Base-by-base conservation (phyloP, 1,140 invertebrate genomes). In the Drosophila repleta region DNA sequence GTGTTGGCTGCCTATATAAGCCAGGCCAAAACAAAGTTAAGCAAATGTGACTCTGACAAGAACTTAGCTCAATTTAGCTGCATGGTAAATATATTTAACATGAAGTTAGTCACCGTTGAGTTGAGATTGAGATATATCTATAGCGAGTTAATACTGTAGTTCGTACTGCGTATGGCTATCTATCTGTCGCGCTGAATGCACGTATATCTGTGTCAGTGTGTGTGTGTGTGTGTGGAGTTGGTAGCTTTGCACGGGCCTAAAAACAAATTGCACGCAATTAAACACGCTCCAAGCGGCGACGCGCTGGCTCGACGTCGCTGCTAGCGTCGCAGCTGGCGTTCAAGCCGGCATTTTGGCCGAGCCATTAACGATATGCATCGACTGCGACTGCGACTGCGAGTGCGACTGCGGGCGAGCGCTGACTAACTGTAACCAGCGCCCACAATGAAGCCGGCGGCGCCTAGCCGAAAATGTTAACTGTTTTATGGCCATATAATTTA, bases 221-320 rank as follows among this genome's bases (percentile, higher is more conserved):
- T 57, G 10, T 58, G n/a, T 49, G 61, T 52, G 29, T 58, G 20
- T 61, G 24, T 67, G 39, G 21, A 52, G 64, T 67, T 70, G 74
- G 80, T 79, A 81, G 81, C 74, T 79, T 58, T 65, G 62, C 51
- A 87, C 57, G 76, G 69, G 74, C 73, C 67, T 80, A 76, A 87
- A 35, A 87, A 88, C 84, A 87, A 87, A 88, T 88, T 87, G 83
- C 76, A 79, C 65, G 84, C 84, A 87, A 87, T 87, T 87, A 88
- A 87, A 89, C 83, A 87, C 83, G 83, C 83, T 87, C 72, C 69
- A 74, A 39, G 57, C 65, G 58, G 49, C 43, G 58, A 55, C 57
- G 26, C 62, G 37, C n/a, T 43, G 13, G 20, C 39, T 52, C 20
- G 20, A n/a, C 29, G 35, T 24, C 64, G 18, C 8, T 29, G 26